These are phyloP conservation scores for Ficedula albicollis DNA, from an alignment of 2,797 vertebrate genomes.

Conservation along the genomic window DNA sequence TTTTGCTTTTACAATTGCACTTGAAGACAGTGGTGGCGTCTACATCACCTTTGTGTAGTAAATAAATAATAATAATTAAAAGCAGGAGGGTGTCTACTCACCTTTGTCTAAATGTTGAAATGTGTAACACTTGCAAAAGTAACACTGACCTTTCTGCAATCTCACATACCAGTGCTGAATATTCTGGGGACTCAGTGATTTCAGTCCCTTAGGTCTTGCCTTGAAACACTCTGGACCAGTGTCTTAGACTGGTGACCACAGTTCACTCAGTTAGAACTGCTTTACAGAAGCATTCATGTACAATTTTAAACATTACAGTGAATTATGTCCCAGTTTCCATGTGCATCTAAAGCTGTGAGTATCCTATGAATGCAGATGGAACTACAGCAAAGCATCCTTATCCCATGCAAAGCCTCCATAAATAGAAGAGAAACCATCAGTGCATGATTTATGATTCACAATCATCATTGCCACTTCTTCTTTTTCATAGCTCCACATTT, in stretches of 20 bases:
- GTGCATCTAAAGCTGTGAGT: not conserved
- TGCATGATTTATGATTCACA: not conserved
- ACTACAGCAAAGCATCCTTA: not conserved
- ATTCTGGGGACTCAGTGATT: not conserved
- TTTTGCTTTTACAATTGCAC: not conserved
- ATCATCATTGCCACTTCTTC: not conserved
- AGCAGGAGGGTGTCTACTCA: not conserved
- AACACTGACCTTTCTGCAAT: not conserved
- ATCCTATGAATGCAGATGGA: not conserved
- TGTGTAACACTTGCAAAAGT: not conserved
- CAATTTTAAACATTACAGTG: not conserved
- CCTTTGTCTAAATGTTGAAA: not conserved
- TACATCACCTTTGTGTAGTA: not conserved
- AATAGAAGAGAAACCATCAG: not conserved
- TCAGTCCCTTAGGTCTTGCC: not conserved
- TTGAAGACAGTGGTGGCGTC: not conserved
- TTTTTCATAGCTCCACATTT: not conserved
- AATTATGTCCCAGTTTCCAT: not conserved
- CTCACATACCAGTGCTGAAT: not conserved
- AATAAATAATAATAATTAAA: not conserved
- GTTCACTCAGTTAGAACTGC: not conserved
- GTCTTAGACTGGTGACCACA: not conserved
- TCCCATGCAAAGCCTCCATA: not conserved
- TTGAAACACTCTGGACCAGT: not conserved
- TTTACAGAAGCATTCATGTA: not conserved